Conservation (phyloP, 1,140 invertebrate genomes). For the Mactra quadrangularis region DNA sequence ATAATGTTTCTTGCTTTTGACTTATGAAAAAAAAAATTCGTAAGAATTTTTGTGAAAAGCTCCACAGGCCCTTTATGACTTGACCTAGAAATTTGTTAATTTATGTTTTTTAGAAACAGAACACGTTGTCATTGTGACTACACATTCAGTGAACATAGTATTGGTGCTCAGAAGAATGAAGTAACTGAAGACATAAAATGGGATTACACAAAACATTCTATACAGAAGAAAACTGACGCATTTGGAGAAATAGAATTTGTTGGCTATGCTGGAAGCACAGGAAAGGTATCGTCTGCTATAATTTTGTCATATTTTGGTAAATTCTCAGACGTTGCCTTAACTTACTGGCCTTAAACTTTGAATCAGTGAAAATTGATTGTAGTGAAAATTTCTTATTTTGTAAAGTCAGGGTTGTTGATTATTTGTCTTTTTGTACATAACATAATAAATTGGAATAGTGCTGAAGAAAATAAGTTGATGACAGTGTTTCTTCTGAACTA, state of each 20-base stretch:
- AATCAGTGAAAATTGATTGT: not conserved
- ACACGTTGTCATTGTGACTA: constrained; percentile 30
- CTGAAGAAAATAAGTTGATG: not conserved
- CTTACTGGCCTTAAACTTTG: not conserved
- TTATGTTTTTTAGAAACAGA: not conserved
- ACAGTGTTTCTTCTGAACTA: not conserved
- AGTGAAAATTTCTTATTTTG: not conserved
- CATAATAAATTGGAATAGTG: too few species aligned
- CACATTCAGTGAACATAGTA: constrained; percentile 6
- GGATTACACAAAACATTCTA: constrained; percentile 36
- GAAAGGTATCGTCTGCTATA: not conserved
- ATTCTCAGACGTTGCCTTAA: not conserved
- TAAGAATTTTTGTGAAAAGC: too few species aligned
- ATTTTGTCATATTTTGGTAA: not conserved
- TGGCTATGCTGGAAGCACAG: constrained; percentile 19
- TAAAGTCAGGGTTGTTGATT: not conserved
- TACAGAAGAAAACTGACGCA: constrained; percentile 45
- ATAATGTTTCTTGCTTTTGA: too few species aligned
- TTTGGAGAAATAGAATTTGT: constrained; percentile 58
- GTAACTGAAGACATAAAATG: constrained; percentile 24
- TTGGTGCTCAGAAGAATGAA: not conserved
- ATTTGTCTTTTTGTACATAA: not conserved
- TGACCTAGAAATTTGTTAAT: too few species aligned
- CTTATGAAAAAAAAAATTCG: too few species aligned
- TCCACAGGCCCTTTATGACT: too few species aligned